Evolutionary conservation across 2,888 invertebrate genomes (phyloP), one percentile per base, ranked within the genome.

Genomic region (Mylabris sibirica): DNA sequence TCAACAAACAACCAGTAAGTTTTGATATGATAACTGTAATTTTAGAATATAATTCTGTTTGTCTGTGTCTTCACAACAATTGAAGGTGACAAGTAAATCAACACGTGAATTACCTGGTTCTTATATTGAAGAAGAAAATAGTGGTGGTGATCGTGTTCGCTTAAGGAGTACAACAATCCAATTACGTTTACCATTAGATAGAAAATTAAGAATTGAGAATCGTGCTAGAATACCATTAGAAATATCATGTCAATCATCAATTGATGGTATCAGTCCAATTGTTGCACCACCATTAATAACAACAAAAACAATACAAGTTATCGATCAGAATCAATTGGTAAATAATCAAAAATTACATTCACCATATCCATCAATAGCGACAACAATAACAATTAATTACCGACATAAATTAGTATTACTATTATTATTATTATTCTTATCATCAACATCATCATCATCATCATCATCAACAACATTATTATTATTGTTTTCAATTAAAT

Each of bases 331-430:
- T 60, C 74, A 74, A 66, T 49, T 74, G 17, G 74, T 74, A 41
- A 77, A 76, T 67, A 77, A 77, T 65, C 76, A 77, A 59, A 74
- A 76, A 62, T 66, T 76, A 30, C 73, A 74, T 59, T 74, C 70
- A 65, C 64, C 73, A 2, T 68, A 35, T 17, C 60, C 68, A 20
- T 26, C 44, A 17, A 41, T 22, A 20, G 20, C 49, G 20, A 49
- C n/a, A n/a, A n/a, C n/a, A n/a, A n/a, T 20, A 49, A 20, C 20
- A 9, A 49, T 49, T 44, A 4, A 17, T 49, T 22, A 49, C 20
- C 20, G 8, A 17, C 5, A n/a, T n/a, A 17, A 22, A 49, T 49
- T 9, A n/a, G n/a, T n/a, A n/a, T n/a, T n/a, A n/a, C n/a, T n/a
- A 6, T 20, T 20, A 17, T 20, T 11, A 49, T 20, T 11, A 20